Evolutionary conservation across 2,113 vertebrate genomes (phyloP).

Genomic region (Probosciger aterrimus): DNA sequence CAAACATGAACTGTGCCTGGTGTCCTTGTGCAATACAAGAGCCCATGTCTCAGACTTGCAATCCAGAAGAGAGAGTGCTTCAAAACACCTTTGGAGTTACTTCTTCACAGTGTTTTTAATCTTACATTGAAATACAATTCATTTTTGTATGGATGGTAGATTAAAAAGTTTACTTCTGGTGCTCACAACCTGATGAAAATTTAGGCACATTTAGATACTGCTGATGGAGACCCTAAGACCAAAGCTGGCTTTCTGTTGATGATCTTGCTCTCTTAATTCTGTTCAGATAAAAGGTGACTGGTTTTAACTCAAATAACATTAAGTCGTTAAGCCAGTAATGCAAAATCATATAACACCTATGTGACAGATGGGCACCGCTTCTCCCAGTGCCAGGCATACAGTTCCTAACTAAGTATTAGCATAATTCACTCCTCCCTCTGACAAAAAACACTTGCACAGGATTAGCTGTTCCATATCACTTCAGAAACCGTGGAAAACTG

Average conservation of each 20-base stretch:
- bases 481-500: not conserved
- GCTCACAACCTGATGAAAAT: not conserved
- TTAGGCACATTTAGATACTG: not conserved
- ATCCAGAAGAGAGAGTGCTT: not conserved
- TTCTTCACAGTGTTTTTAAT: not conserved
- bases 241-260: not conserved
- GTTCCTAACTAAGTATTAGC: not conserved
- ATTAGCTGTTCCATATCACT: not conserved
- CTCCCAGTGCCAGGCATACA: not conserved
- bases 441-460: not conserved
- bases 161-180: not conserved
- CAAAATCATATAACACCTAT: not conserved
- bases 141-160: not conserved
- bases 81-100: not conserved
- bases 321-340: not conserved
- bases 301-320: not conserved
- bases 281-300: not conserved
- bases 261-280: not conserved
- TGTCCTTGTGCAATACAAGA: not conserved
- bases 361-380: not conserved
- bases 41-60: not conserved
- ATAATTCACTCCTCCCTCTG: not conserved
- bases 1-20: not conserved
- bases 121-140: not conserved
- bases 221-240: not conserved